phyloP scores from a whole-genome alignment of 2,888 invertebrate species.

The Linyphia triangularis region DNA sequence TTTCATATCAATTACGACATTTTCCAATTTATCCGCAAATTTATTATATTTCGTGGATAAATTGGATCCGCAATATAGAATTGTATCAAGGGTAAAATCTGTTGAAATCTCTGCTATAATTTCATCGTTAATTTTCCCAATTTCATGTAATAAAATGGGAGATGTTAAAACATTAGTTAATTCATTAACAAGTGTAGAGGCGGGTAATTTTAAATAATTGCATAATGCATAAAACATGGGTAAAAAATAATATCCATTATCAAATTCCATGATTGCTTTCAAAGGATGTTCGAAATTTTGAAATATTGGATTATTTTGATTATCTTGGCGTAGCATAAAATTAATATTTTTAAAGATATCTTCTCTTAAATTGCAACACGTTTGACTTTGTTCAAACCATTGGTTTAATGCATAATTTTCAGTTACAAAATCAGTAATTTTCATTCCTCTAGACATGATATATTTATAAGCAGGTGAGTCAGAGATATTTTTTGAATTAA shows the following conservation, averaged over 20 bases:
- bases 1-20: not conserved
- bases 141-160: not conserved
- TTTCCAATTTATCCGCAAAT: not conserved
- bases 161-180: not conserved
- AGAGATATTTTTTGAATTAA: not conserved
- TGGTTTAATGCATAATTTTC: not conserved
- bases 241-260: not conserved
- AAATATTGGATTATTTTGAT: not conserved
- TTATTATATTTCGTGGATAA: not conserved
- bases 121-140: not conserved
- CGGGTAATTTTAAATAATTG: not conserved
- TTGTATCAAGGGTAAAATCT: slow-evolving; percentile 14
- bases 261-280: slow-evolving; percentile 14
- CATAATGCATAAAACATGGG: slow-evolving; percentile 18
- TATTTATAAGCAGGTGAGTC: not conserved
- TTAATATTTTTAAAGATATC: slow-evolving; percentile 1
- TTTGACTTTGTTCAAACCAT: not conserved
- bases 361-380: not conserved
- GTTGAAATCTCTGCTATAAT: not conserved
- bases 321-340: not conserved
- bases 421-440: not conserved
- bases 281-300: not conserved
- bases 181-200: not conserved
- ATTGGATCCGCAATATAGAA: slow-evolving; percentile 30
- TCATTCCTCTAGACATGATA: not conserved